Base-by-base conservation (phyloP, 2,888 invertebrate species). In the Drosophila nigritarsus region DNA sequence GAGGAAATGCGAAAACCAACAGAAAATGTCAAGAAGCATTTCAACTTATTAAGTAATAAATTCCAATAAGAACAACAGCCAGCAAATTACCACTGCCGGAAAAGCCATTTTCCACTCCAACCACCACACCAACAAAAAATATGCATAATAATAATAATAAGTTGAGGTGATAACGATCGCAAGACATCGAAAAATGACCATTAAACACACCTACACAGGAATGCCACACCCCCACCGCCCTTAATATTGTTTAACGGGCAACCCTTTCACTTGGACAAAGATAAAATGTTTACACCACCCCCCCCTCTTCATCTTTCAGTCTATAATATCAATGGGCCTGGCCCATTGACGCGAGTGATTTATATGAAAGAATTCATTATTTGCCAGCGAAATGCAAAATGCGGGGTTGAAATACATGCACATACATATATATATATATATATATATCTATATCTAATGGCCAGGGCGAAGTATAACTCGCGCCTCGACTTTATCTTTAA, bases 1-100 rank as follows among this genome's bases (percentile, higher is more conserved):
- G 27, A 18, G 53, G 18, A 36, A 56, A 24, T 15, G 45, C 20
- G 2, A 8, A 7, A 30, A 53, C 56, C 56, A 58, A 48, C 68
- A 54, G 48, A 45, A 75, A 78, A 66, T 64, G 72, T 49, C 64
- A 40, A 66, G 61, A 74, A 63, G 38, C 82, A 78, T 83, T 89
- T 83, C 72, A 68, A 82, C 78, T 89, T 89, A 88, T 88, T 90
- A 88, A 90, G 88, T 85, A 90, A 88, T 88, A 88, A 88, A 88
- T 88, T 89, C 81, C 78, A 75, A 87, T 86, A 84, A 81, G 73
- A 85, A 89, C 83, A 85, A 80, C 80, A 50, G 67, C 66, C 45
- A 56, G 54, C 49, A 72, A 70, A 65, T 59, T 71, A 65, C 62
- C 42, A 58, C 50, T 32, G 13, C n/a, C 48, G 34, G 45, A 64